Conservation (phyloP, 2,888 invertebrate genomes). For the Iphiclides podalirius region DNA sequence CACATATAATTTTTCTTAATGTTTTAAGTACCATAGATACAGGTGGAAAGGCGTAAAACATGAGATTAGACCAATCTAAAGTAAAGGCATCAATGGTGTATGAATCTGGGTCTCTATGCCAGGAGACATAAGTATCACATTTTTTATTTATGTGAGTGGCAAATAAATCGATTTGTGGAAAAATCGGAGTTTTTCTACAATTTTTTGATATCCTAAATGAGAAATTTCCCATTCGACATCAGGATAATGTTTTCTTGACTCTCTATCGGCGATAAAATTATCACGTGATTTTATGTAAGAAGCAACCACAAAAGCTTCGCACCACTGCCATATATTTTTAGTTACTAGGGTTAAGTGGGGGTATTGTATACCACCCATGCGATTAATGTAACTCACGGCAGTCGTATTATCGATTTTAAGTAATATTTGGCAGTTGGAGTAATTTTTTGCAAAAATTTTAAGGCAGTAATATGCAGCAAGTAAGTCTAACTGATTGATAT, state of each 20-base stretch:
- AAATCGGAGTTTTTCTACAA: slow-evolving; percentile 7
- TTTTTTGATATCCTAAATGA: slow-evolving; percentile 9
- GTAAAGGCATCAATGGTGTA: slow-evolving; percentile 19
- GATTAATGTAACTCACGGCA: slow-evolving; percentile 26
- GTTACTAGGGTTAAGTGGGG: too few relatives aligned
- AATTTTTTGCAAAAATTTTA: slow-evolving; percentile 18
- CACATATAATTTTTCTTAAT: too few relatives aligned
- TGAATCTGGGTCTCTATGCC: too few relatives aligned
- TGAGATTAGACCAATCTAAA: too few relatives aligned
- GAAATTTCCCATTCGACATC: slow-evolving; percentile 26
- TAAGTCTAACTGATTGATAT: slow-evolving; percentile 22
- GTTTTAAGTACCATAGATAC: too few relatives aligned
- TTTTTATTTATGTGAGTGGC: slow-evolving; percentile 19
- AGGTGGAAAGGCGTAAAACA: slow-evolving; percentile 1
- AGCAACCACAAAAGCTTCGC: background rate
- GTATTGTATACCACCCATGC: slow-evolving; percentile 25
- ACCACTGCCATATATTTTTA: too few relatives aligned
- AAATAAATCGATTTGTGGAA: slow-evolving; percentile 4
- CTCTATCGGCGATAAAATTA: slow-evolving; percentile 22
- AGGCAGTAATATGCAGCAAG: slow-evolving; percentile 6
- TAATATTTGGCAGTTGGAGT: slow-evolving; percentile 20
- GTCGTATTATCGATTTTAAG: slow-evolving; percentile 28
- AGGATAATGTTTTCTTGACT: slow-evolving; percentile 21
- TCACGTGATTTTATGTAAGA: slow-evolving; percentile 24
- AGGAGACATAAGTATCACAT: slow-evolving; percentile 3